Evolutionary conservation across 2,113 vertebrate genomes (phyloP), one percentile per base, ranked within the genome.

Genomic region (Callipepla squamata): DNA sequence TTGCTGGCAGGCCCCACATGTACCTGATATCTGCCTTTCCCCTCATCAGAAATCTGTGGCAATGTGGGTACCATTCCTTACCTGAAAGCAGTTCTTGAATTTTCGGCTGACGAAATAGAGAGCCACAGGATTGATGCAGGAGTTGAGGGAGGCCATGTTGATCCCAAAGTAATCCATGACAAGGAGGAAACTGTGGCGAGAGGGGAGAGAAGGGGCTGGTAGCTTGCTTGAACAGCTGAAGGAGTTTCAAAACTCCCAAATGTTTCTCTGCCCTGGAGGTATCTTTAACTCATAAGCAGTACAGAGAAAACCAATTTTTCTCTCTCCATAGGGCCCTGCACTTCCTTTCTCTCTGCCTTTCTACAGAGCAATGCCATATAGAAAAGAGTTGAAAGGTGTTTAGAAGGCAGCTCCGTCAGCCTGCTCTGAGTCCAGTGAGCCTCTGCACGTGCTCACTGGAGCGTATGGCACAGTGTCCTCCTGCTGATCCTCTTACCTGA

Each of bases 11-110:
- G 36, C 16, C 59, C 38, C 4, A 44, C 5, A 1, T 13, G 22
- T 67, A 47, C n/a, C 38, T 40, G 38, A 14, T 13, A 45, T 9
- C 51, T 16, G 20, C 7, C 38, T 59, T 84, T 14, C 23, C 26
- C n/a, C 14, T n/a, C 21, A 4, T 26, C 22, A 11, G 14, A 51
- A 15, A n/a, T 32, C 13, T 7, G 2, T 34, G 6, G 26, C 51
- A 53, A 53, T 53, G 51, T 26, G 28, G 11, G 61, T 30, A 5
- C 12, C 66, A 20, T 2, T 2, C 51, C 96, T 93, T 94, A 99
- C 98, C 98, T 98, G 98, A 95, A 99, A 99, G 83, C 98, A 99
- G 92, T 99, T 99, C 98, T 99, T 99, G 96, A 99, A 99, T 96
- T 99, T 99, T 90, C 98, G 96, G 89, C 99, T 99, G 96, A 99